Conservation (phyloP, 64 coral and sea anemone species). For the Platygyra sinensis region DNA sequence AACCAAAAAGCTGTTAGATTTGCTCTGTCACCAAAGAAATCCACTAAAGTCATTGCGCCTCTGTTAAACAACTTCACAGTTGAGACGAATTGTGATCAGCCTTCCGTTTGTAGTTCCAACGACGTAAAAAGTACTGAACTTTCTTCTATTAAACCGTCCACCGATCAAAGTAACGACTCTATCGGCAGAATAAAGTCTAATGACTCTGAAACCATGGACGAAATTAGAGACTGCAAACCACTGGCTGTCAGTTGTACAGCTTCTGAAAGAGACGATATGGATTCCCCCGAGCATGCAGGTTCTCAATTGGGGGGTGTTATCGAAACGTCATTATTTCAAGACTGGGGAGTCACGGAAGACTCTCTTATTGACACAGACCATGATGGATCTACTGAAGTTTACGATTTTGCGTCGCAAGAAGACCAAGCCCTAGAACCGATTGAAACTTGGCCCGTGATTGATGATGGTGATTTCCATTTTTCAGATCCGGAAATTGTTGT, state of each 20-base stretch:
- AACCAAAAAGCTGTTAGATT: not conserved
- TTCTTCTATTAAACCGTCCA: not conserved
- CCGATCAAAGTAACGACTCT: not conserved
- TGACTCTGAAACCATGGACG: not conserved
- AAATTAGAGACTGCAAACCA: not conserved
- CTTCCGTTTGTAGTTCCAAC: not conserved
- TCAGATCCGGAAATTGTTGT: not conserved
- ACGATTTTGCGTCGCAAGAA: not conserved
- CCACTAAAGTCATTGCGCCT: not conserved
- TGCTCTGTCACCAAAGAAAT: not conserved
- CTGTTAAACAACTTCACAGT: not conserved
- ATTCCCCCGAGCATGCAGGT: not conserved
- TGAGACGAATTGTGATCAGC: not conserved
- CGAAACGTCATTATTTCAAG: not conserved
- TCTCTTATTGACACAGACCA: not conserved
- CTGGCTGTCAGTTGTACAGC: not conserved
- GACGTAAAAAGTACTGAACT: not conserved
- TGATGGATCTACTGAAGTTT: not conserved
- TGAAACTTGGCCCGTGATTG: not conserved
- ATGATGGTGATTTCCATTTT: not conserved
- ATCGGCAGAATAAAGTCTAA: not conserved
- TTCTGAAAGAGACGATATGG: not conserved
- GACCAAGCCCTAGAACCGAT: not conserved
- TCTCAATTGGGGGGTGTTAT: not conserved
- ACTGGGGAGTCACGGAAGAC: not conserved